Conservation (phyloP, 2,797 vertebrate genomes). For the Sibirionetta formosa region DNA sequence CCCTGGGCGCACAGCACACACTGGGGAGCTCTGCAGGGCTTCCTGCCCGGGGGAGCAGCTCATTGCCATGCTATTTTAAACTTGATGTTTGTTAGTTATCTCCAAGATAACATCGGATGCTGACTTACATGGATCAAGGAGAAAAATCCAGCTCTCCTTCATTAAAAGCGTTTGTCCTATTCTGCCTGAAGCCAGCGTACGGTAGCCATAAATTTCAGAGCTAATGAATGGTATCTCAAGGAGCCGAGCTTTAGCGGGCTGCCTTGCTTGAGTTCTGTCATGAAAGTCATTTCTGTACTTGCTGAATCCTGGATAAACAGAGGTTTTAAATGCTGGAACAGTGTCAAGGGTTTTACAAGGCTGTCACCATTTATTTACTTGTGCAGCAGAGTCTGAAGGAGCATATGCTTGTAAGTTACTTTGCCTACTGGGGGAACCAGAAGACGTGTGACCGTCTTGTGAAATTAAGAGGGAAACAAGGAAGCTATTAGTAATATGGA, state of each 20-base stretch:
- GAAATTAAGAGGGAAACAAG: conserved; percentile 52
- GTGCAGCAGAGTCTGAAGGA: neutral
- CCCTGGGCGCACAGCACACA: neutral
- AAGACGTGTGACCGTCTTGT: neutral
- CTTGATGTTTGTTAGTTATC: conserved; percentile 15
- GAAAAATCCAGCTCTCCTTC: conserved; percentile 49
- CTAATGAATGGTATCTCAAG: conserved; percentile 42
- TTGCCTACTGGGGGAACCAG: neutral
- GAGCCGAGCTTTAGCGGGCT: neutral
- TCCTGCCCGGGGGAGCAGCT: neutral
- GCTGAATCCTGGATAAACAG: conserved; percentile 40
- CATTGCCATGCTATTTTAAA: conserved; percentile 23
- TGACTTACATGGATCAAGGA: conserved; percentile 53
- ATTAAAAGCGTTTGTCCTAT: conserved; percentile 46
- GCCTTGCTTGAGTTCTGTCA: neutral
- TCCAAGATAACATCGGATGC: conserved; percentile 28
- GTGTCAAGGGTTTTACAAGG: neutral
- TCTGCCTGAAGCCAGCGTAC: conserved; percentile 39
- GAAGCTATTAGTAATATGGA: conserved; percentile 59
- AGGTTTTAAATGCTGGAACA: conserved; percentile 38
- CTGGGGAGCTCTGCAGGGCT: conserved; percentile 39
- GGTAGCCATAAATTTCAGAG: conserved; percentile 35
- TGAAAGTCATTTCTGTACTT: conserved; percentile 15
- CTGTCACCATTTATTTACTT: conserved; percentile 31
- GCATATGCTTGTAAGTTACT: neutral